Evolutionary conservation across 2,888 invertebrate genomes (phyloP).

Genomic region (Strigamia transsilvanica): DNA sequence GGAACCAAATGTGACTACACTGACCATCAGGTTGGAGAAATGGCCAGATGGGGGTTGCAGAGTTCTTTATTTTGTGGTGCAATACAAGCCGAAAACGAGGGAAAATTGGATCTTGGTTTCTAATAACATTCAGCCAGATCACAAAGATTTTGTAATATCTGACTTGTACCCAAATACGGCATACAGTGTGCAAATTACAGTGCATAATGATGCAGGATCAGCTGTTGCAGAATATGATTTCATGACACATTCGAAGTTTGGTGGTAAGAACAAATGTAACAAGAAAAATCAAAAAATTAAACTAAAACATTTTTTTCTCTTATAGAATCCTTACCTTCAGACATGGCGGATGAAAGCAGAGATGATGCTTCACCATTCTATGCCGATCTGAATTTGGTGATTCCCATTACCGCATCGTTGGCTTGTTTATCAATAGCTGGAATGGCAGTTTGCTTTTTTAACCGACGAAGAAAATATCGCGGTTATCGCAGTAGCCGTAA

Average conservation of each 20-base stretch:
- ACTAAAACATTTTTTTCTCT: not conserved
- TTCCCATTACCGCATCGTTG: slow-evolving; percentile 55
- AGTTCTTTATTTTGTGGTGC: slow-evolving; percentile 78
- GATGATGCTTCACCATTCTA: slow-evolving; percentile 52
- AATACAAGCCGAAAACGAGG: slow-evolving; percentile 64
- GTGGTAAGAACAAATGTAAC: slow-evolving; percentile 67
- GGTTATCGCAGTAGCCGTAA: slow-evolving; percentile 55
- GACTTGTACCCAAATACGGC: slow-evolving; percentile 75
- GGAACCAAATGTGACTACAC: slow-evolving; percentile 79
- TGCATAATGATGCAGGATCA: slow-evolving; percentile 77
- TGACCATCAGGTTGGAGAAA: slow-evolving; percentile 78
- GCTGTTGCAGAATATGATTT: slow-evolving; percentile 75
- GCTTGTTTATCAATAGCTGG: slow-evolving; percentile 55
- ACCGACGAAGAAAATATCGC: slow-evolving; percentile 54
- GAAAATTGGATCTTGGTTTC: slow-evolving; percentile 69
- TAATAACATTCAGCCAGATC: slow-evolving; percentile 66
- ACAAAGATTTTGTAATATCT: slow-evolving; percentile 70
- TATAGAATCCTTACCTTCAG: slow-evolving; percentile 50
- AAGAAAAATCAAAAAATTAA: not conserved
- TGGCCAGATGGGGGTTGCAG: slow-evolving; percentile 90
- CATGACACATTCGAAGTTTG: slow-evolving; percentile 75
- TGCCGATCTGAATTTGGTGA: slow-evolving; percentile 54
- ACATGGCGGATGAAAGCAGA: slow-evolving; percentile 52
- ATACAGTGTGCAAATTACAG: slow-evolving; percentile 76
- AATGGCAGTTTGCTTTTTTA: slow-evolving; percentile 55